These are phyloP conservation scores for Butastur rufipennis DNA, from an alignment of 2,113 vertebrate species.

Conservation along the genomic window DNA sequence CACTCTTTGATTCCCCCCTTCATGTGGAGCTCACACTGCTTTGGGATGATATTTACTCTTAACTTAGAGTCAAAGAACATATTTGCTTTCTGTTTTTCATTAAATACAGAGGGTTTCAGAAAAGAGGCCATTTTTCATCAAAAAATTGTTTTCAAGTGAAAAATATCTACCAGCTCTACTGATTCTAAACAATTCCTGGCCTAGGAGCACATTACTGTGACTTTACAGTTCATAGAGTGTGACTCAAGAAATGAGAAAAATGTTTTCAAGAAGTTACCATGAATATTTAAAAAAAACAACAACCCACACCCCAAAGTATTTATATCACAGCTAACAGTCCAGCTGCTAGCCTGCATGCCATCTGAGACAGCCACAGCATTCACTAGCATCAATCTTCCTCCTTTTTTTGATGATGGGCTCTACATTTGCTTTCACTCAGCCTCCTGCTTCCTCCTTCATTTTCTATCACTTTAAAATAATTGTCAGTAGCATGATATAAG, in stretches of 20 bases:
- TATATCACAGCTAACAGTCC: not conserved
- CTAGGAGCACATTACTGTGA: not conserved
- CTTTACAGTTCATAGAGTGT: slow-evolving; percentile 28
- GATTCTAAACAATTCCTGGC: slow-evolving; percentile 17
- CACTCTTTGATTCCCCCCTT: slow-evolving; percentile 50
- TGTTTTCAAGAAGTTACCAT: slow-evolving; percentile 14
- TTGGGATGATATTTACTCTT: slow-evolving; percentile 56
- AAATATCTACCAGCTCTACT: slow-evolving; percentile 43
- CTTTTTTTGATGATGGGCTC: slow-evolving; percentile 8
- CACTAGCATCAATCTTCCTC: slow-evolving; percentile 24
- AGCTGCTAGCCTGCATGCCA: slow-evolving; percentile 49
- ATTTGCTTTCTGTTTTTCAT: slow-evolving; percentile 59
- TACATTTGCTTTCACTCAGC: slow-evolving; percentile 55
- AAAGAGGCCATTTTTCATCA: slow-evolving; percentile 53
- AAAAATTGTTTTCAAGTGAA: slow-evolving; percentile 56
- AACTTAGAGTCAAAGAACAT: slow-evolving; percentile 48
- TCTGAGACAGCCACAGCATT: slow-evolving; percentile 28
- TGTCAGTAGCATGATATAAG: not conserved
- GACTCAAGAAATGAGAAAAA: slow-evolving; percentile 46
- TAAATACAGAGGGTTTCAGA: slow-evolving; percentile 48
- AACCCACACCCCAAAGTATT: not conserved
- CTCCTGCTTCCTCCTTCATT: not conserved
- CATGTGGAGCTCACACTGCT: slow-evolving; percentile 52
- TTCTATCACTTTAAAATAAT: slow-evolving; percentile 27
- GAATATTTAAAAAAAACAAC: not conserved